Evolutionary conservation across 2,797 vertebrate genomes (phyloP).

Genomic region (Myotis daubentonii): DNA sequence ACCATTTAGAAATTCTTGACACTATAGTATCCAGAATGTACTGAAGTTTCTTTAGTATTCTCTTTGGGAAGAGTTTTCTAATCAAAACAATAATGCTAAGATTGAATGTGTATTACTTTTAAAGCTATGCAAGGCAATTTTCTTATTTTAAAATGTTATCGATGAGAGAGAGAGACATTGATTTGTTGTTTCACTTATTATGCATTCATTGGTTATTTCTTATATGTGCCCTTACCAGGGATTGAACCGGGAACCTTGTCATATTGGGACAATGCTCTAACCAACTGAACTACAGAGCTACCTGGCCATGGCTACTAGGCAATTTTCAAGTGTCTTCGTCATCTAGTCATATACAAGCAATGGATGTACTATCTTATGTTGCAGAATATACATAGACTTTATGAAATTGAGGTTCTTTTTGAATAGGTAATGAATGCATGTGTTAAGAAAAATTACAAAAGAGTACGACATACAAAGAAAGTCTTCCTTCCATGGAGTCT

Average conservation of each 20-base stretch:
- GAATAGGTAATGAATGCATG: neutral
- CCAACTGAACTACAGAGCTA: too few relatives aligned
- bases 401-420: conserved; percentile 8
- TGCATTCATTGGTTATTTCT: too few relatives aligned
- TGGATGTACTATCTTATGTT: neutral
- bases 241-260: too few relatives aligned
- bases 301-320: neutral
- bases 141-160: neutral
- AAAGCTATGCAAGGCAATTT: neutral
- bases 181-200: too few relatives aligned
- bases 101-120: neutral
- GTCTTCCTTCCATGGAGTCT: neutral
- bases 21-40: neutral
- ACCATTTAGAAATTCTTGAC: conserved; percentile 12
- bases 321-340: neutral
- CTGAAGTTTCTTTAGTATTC: neutral
- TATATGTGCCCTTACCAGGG: too few relatives aligned
- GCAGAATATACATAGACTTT: neutral
- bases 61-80: conserved; percentile 17
- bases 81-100: neutral
- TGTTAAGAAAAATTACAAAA: neutral
- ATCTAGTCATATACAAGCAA: neutral
- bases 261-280: too few relatives aligned
- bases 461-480: neutral
- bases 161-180: too few relatives aligned